Conservation (phyloP, 2,888 invertebrate genomes). For the Yponomeuta cagnagella region DNA sequence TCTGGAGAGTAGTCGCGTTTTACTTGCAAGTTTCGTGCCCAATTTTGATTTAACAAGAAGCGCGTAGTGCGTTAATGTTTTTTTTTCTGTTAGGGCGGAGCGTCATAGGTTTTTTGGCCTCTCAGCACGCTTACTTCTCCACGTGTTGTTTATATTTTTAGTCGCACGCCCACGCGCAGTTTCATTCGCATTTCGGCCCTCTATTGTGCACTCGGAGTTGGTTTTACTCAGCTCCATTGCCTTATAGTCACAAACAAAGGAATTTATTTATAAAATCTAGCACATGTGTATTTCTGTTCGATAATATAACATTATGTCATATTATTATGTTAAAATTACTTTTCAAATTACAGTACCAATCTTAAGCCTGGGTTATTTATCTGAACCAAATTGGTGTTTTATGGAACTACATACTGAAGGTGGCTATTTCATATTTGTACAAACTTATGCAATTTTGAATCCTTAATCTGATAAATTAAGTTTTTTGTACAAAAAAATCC, state of each 20-base stretch:
- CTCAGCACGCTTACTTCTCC: slow-evolving; percentile 32
- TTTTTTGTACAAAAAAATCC: no score
- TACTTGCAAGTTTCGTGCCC: not conserved
- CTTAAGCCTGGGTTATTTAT: no score
- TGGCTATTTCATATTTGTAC: no score
- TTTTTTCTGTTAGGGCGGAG: not conserved
- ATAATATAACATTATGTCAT: not conserved
- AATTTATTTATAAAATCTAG: slow-evolving; percentile 9
- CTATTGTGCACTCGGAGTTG: slow-evolving; percentile 27
- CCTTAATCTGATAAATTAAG: no score
- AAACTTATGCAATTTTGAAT: no score
- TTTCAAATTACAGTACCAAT: no score
- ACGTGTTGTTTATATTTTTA: slow-evolving; percentile 74
- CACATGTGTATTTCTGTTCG: not conserved
- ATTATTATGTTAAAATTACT: not conserved
- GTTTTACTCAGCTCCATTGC: slow-evolving; percentile 27
- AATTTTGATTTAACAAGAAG: not conserved
- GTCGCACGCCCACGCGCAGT: slow-evolving; percentile 55
- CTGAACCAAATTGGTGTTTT: no score
- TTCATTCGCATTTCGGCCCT: slow-evolving; percentile 33
- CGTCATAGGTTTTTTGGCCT: not conserved
- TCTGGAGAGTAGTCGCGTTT: slow-evolving; percentile 24
- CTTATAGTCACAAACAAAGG: slow-evolving; percentile 5
- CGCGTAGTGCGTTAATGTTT: not conserved
- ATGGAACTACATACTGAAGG: no score